A percentile compares a stretch with the other conserved stretches of the same genome.
Conservation (phyloP, 2,113 vertebrate species). For the Aviceda subcristata region DNA sequence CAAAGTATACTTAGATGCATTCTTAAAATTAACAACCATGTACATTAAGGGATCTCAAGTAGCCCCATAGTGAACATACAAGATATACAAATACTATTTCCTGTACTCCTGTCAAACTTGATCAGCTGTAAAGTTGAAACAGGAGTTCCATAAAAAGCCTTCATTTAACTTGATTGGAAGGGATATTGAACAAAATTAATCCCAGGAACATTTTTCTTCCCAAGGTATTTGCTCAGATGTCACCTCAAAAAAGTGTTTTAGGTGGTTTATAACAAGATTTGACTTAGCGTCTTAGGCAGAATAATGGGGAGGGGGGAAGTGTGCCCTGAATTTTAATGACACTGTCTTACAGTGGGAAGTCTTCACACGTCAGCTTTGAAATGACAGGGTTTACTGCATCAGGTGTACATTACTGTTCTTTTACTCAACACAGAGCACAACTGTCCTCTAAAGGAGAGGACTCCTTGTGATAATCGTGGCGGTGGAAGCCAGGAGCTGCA, state of each 20-base stretch:
- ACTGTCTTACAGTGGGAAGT: not conserved
- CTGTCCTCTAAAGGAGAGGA: not conserved
- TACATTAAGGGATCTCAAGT: not conserved
- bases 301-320: not conserved
- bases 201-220: constrained; percentile 32
- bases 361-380: constrained; percentile 26
- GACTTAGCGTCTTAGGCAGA: constrained; percentile 29
- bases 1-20: not conserved
- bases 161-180: constrained; percentile 52
- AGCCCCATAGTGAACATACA: not conserved
- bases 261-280: constrained; percentile 33
- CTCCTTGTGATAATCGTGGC: not conserved
- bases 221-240: constrained; percentile 17
- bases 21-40: not conserved
- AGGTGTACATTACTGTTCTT: not conserved
- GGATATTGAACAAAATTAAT: constrained; percentile 21
- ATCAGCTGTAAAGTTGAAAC: constrained; percentile 35
- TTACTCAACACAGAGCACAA: not conserved
- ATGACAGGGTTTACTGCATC: not conserved
- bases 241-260: constrained; percentile 26
- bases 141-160: constrained; percentile 33
- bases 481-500: not conserved
- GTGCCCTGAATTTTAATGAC: constrained; percentile 55
- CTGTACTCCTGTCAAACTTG: not conserved
- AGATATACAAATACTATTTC: constrained; percentile 9